phyloP scores from a whole-genome alignment of 2,113 vertebrate species.

The Cnemophilus loriae region DNA sequence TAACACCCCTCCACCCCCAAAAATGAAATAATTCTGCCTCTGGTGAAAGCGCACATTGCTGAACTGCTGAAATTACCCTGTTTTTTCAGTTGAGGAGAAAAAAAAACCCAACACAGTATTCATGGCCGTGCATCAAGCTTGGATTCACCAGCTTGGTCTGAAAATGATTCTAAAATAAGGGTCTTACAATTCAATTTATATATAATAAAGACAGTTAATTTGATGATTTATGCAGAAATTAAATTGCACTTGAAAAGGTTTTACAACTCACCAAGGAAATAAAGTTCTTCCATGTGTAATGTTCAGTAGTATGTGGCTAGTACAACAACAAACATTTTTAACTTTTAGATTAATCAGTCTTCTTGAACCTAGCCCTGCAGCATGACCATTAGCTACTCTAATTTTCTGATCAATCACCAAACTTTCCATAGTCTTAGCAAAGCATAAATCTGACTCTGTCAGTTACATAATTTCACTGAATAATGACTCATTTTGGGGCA shows the following conservation, averaged over 20 bases:
- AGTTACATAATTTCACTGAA: not conserved
- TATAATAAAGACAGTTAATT: not conserved
- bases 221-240: not conserved
- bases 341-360: not conserved
- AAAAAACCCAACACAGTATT: not conserved
- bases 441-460: not conserved
- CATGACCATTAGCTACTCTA: not conserved
- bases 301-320: not conserved
- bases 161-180: not conserved
- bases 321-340: not conserved
- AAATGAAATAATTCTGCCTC: not conserved
- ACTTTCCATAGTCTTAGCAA: not conserved
- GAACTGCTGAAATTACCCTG: not conserved
- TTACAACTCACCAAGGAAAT: not conserved
- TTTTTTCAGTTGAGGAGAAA: not conserved
- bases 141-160: not conserved
- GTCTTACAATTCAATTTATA: not conserved
- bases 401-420: not conserved
- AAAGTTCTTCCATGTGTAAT: not conserved
- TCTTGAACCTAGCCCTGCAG: not conserved
- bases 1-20: not conserved
- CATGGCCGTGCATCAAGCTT: not conserved
- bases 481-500: not conserved
- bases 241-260: not conserved
- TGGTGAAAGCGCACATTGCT: not conserved